Base-by-base conservation (phyloP, 2,113 vertebrate species). In the Tetrax tetrax region DNA sequence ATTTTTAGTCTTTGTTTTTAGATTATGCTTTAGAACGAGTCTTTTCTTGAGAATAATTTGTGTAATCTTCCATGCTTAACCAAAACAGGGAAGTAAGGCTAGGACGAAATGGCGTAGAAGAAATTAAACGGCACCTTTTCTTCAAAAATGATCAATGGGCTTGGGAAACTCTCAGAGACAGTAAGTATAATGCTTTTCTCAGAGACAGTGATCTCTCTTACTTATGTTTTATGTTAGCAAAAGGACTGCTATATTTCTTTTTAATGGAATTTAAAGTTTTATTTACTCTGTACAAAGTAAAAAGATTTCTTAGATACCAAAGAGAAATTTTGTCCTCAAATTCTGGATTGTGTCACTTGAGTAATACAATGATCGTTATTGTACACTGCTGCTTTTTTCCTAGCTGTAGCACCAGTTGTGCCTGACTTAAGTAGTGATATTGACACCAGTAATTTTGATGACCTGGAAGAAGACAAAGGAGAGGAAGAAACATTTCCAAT, bases 401-500 rank as follows among this genome's bases (percentile, higher is more conserved):
- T 93, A 99, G 99, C 99, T 95, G 99, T 99, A 47, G 99, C 99
- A 74, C 99, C 99, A 21, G 99, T 99, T 76, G 99, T 99, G 78
- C 99, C 99, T 61, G 99, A 99, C 96, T 98, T 99, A 96, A 99
- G 99, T 97, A 99, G 99, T 95, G 99, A 99, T 96, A 98, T 98
- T n/a, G 99, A 99, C 98, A 99, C 99, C 77, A 99, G 99, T 98
- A 99, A 99, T 97, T 99, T 99, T 96, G 99, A 99, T 93, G 99
- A 99, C 91, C 98, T 99, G 28, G 99, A 99, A 97, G 99, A 99
- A 97, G 99, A 99, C 90, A 99, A 99, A 96, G 99, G 99, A 75
- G 99, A 99, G 45, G 99, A 99, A 97, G 99, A 99, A 98, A 99
- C 99, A 37, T 99, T 99, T 95, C 99, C 99, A 66, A 99, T 99